Conservation (phyloP, 2,888 invertebrate species). For the Smittia sp. region DNA sequence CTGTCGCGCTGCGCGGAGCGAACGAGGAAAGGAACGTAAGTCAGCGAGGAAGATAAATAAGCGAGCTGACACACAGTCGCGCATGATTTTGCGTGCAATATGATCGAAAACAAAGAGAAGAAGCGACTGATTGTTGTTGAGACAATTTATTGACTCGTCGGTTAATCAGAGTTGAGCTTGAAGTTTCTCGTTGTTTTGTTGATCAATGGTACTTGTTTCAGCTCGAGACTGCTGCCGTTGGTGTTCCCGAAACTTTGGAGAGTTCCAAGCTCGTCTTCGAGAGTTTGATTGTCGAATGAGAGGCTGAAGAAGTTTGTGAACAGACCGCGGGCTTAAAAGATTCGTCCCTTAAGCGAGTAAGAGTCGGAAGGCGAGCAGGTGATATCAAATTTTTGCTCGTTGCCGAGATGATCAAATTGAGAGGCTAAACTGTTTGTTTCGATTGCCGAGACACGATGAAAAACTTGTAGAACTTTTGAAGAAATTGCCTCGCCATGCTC, state of each 20-base stretch:
- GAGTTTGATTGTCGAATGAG: neutral
- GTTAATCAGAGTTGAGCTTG: neutral
- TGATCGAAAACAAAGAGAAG: slow-evolving; percentile 21
- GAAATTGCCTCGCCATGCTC: neutral
- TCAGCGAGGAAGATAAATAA: neutral
- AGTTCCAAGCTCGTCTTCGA: neutral
- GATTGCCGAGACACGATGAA: too few species aligned
- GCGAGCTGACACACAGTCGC: neutral
- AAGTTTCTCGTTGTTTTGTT: neutral
- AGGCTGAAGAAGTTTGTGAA: slow-evolving; percentile 6
- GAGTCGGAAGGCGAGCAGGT: neutral
- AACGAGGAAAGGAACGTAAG: slow-evolving; percentile 5
- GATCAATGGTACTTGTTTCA: too few species aligned
- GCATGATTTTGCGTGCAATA: neutral
- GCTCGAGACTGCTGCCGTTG: slow-evolving; percentile 3
- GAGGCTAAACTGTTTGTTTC: too few species aligned
- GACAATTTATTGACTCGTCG: neutral
- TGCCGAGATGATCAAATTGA: neutral
- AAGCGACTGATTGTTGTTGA: neutral
- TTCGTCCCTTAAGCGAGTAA: neutral
- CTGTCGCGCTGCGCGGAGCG: neutral
- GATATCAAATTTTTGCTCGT: neutral
- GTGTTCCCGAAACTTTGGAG: neutral
- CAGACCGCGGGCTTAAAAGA: slow-evolving; percentile 9
- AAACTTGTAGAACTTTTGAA: too few species aligned